Evolutionary conservation across 2,888 invertebrate species (phyloP).

Genomic region (Clunio marinus): DNA sequence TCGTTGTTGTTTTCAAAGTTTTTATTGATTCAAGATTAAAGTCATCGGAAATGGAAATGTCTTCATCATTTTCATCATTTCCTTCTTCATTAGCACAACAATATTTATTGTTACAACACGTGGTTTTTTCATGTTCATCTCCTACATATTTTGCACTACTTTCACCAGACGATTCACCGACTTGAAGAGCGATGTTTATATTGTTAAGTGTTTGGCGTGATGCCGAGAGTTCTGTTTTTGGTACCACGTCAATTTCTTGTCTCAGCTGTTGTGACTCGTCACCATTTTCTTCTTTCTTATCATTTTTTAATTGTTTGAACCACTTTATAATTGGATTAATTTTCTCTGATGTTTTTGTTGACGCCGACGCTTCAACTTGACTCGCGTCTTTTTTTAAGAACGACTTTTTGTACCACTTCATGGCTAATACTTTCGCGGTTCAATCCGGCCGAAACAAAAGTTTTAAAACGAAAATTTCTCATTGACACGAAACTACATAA

Average conservation of each 20-base stretch:
- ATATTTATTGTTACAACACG: constrained; percentile 4
- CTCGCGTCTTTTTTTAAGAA: constrained; percentile 57
- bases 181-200: constrained; percentile 42
- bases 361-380: constrained; percentile 44
- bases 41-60: too few relatives aligned
- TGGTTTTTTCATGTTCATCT: not conserved
- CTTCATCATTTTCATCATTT: too few relatives aligned
- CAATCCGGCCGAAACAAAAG: constrained; percentile 60
- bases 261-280: not conserved
- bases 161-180: constrained; percentile 42
- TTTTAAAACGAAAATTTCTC: constrained; percentile 60
- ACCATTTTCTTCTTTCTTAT: not conserved
- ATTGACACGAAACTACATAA: constrained; percentile 49
- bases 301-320: not conserved
- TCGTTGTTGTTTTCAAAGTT: not conserved
- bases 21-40: constrained; percentile 11
- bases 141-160: not conserved
- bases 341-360: constrained; percentile 42
- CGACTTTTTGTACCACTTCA: constrained; percentile 65
- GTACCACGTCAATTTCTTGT: constrained; percentile 30
- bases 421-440: constrained; percentile 59
- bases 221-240: constrained; percentile 23
- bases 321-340: constrained; percentile 39
- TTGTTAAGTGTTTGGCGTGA: constrained; percentile 24
- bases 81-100: not conserved